Evolutionary conservation across 1,140 invertebrate genomes (phyloP).

Genomic region (Drosophila tristis): DNA sequence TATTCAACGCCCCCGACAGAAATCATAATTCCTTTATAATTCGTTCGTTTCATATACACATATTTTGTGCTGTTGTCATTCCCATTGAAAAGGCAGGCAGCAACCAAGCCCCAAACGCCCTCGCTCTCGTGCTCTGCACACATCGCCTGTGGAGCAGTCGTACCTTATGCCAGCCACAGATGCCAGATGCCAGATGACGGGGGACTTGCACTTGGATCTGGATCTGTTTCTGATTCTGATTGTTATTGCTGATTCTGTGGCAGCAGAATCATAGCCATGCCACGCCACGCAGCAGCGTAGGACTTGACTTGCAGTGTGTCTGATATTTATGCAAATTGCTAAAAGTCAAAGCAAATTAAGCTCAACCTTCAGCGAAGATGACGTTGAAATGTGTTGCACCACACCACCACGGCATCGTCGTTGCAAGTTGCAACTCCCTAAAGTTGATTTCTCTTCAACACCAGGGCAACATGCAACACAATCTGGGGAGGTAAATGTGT

Average conservation of each 20-base stretch:
- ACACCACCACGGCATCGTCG: slow-evolving; percentile 18
- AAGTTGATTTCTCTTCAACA: slow-evolving; percentile 31
- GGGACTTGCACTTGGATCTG: slow-evolving; percentile 9
- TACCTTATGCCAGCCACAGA: background rate
- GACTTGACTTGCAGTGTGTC: slow-evolving; percentile 32
- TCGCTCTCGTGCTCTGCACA: slow-evolving; percentile 19
- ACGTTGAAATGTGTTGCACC: slow-evolving; percentile 62
- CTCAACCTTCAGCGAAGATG: slow-evolving; percentile 73
- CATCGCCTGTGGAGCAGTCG: background rate
- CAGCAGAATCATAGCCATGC: slow-evolving; percentile 65
- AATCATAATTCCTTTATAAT: slow-evolving; percentile 72
- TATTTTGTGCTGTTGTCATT: slow-evolving; percentile 60
- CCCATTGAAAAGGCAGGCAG: slow-evolving; percentile 40
- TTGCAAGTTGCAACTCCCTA: slow-evolving; percentile 18
- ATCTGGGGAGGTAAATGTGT: background rate
- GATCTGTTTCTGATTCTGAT: slow-evolving; percentile 56
- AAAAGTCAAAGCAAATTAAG: slow-evolving; percentile 83
- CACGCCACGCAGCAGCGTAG: slow-evolving; percentile 24
- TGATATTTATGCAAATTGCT: slow-evolving; percentile 82
- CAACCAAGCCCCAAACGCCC: slow-evolving; percentile 46
- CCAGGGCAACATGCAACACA: slow-evolving; percentile 1
- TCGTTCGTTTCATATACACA: slow-evolving; percentile 39
- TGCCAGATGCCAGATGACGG: too few species aligned
- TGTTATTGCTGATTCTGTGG: slow-evolving; percentile 66
- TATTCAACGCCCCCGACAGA: slow-evolving; percentile 67